Base-by-base conservation (phyloP, 2,888 invertebrate genomes). In the Limenitis camilla region DNA sequence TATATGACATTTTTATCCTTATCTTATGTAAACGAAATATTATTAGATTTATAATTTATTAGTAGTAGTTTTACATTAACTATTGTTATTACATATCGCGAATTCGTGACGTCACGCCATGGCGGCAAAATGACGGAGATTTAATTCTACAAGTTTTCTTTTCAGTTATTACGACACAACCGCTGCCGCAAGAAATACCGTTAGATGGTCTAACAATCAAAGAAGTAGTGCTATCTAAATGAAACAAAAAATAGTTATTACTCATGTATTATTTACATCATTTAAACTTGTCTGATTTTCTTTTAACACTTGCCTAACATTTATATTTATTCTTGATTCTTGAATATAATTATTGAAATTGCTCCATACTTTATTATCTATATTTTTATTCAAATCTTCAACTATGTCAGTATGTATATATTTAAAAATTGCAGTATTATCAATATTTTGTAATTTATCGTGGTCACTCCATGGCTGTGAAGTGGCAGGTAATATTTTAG, bases 301-400 rank as follows among this genome's bases (percentile, higher is more conserved):
- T 73, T 89, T 87, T 66, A 96, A 82, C 33, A 98, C 97, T 86
- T 98, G 98, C 70, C 98, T 87, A 6, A 98, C 92, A 89, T 98
- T 99, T 61, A 99, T 90, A 86, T 99, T 99, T 50, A 99, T 95
- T 71, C 99, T 91, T 32, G 94, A 93, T 63, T 89, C 87, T 46
- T 83, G 76, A 40, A 95, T 78, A 77, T 94, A 96, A 44, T 82
- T 73, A 19, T 80, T 71, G 68, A 90, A 92, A 4, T 80, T 83
- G 53, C 69, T 66, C 91, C 91, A 92, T 66, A 82, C 69, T 19
- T 65, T 39, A 53, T 66, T 57, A 41, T 76, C 67, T 40, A 55
- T 41, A 55, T 77, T 80, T 59, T 60, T 65, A 45, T 75, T 74
- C 44, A 78, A 68, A 33, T 48, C 42, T 40, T 46, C 39, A 11